Evolutionary conservation across 92 coral and sea anemone species (phyloP), one percentile per base, ranked within the genome.

Genomic region (Nematostella vectensis): DNA sequence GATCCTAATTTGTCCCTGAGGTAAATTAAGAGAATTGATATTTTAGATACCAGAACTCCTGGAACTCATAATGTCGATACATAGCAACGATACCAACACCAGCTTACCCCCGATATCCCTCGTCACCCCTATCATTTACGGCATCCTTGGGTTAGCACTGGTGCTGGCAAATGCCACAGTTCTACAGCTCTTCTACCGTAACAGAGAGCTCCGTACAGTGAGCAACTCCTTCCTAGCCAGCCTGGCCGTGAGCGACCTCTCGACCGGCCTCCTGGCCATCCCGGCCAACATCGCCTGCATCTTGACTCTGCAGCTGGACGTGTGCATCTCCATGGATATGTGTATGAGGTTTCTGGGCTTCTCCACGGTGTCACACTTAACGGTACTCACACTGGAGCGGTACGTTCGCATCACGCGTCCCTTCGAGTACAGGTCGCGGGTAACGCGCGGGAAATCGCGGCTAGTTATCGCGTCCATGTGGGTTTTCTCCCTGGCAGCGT

Each of bases 321-420:
- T 71, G 11, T 83, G 94, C 16, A 29, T 79, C 17, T 56, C 65
- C 39, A 83, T 83, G 94, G 94, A 83, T 11, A 50, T 83, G 28
- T 69, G 29, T 22, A 67, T 80, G 24, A 68, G 94, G 6, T 83
- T 83, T 47, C 63, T 83, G 30, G 77, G 74, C 23, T 83, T 83
- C 50, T 83, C 94, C 2, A 64, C 94, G 3, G 83, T 83, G 33
- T 62, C 86, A 1, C 94, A 83, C 48, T 62, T 83, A 2, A 61
- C 61, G 0, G 71, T 83, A 16, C 60, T 83, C 28, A 77, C 94
- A 9, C 4, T 83, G 23, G 94, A 83, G 47, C 58, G 94, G n/a
- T 83, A 83, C 45, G 19, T 83, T 29, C 71, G 94, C 15, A 76
- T 83, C 1, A 79, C 79, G 13, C 65, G 55, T 38, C 62, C 62